Evolutionary conservation across 2,888 invertebrate genomes (phyloP).

Genomic region (Scaptomyza caliginosa): DNA sequence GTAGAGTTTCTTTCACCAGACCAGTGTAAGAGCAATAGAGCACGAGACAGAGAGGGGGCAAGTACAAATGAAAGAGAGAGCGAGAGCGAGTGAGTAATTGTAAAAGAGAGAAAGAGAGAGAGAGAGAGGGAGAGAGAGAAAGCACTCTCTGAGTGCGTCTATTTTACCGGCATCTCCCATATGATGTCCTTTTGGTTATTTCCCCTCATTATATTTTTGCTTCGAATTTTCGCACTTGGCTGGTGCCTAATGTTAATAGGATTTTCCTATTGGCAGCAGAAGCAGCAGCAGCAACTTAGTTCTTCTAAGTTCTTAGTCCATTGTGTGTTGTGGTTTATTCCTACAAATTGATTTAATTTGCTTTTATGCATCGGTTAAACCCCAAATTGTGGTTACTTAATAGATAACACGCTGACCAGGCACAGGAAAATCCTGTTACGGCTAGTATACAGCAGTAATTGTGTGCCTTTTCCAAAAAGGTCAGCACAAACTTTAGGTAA

Average conservation of each 20-base stretch:
- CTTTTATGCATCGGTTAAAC: slow-evolving; percentile 34
- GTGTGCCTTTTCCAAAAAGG: background rate
- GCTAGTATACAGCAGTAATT: background rate
- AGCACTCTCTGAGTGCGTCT: slow-evolving; percentile 12
- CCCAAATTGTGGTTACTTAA: slow-evolving; percentile 7
- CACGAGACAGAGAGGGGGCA: slow-evolving; percentile 7
- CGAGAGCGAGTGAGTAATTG: background rate
- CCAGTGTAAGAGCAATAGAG: slow-evolving; percentile 4
- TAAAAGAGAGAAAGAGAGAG: background rate
- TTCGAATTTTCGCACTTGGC: slow-evolving; percentile 49
- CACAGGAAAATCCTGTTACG: slow-evolving; percentile 19
- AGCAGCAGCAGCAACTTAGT: slow-evolving; percentile 29
- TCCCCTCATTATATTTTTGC: background rate
- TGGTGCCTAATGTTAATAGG: slow-evolving; percentile 46
- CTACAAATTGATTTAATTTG: slow-evolving; percentile 30
- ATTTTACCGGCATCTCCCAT: slow-evolving; percentile 62
- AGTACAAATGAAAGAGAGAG: background rate
- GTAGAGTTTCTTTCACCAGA: slow-evolving; percentile 52
- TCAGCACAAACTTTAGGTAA: background rate
- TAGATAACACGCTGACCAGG: slow-evolving; percentile 22
- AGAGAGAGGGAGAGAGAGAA: background rate
- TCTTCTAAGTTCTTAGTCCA: background rate
- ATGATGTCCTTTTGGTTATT: slow-evolving; percentile 44
- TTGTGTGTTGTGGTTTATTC: slow-evolving; percentile 16
- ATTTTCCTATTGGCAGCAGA: slow-evolving; percentile 49